Evolutionary conservation across 2,888 invertebrate genomes (phyloP).

Genomic region (Dryobota labecula): DNA sequence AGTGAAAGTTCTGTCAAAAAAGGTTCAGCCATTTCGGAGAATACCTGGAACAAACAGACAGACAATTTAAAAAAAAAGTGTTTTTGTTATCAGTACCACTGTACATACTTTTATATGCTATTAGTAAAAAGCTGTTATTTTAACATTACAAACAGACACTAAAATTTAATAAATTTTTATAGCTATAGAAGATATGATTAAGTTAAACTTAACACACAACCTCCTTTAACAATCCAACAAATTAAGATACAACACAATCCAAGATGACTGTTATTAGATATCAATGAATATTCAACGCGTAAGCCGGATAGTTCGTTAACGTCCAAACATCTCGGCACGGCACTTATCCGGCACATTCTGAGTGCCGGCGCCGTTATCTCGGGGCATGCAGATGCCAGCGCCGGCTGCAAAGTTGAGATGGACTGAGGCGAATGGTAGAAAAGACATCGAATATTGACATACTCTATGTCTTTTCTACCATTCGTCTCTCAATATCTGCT

Average conservation of each 20-base stretch:
- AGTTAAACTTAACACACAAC: neutral
- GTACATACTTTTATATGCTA: too few relatives aligned
- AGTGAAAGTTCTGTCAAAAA: too few relatives aligned
- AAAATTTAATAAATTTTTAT: too few relatives aligned
- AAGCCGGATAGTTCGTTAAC: slow-evolving; percentile 65
- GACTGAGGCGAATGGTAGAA: neutral
- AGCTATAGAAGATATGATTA: too few relatives aligned
- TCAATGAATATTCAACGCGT: slow-evolving; percentile 66
- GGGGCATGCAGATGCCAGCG: slow-evolving; percentile 68
- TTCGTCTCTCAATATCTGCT: neutral
- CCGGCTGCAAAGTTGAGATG: slow-evolving; percentile 16
- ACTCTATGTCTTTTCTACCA: neutral
- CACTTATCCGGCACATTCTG: slow-evolving; percentile 70
- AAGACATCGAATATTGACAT: neutral
- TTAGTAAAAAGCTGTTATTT: too few relatives aligned
- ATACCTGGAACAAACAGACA: too few relatives aligned
- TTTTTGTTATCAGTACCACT: too few relatives aligned
- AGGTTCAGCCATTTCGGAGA: too few relatives aligned
- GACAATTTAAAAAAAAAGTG: too few relatives aligned
- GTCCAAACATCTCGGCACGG: slow-evolving; percentile 65
- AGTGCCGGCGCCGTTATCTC: slow-evolving; percentile 70
- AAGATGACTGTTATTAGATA: slow-evolving; percentile 60
- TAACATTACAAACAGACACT: too few relatives aligned
- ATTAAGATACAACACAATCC: slow-evolving; percentile 51
- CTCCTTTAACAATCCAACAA: slow-evolving; percentile 18